Evolutionary conservation across 2,888 invertebrate genomes (phyloP), one percentile per base, ranked within the genome.

Genomic region (Tipula confusa): DNA sequence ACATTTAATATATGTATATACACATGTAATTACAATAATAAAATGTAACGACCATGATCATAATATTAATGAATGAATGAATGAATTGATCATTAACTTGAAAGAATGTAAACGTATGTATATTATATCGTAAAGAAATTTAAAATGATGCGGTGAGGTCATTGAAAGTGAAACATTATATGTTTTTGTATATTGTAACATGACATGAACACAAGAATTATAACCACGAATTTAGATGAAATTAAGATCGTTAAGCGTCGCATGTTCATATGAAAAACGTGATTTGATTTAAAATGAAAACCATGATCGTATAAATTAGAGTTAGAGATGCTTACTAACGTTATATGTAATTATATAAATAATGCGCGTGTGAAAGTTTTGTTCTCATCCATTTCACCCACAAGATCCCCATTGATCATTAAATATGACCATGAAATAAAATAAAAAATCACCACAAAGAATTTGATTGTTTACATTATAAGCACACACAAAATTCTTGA

Each of bases 21-120:
- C 64, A 64, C 64, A 64, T 24, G 24, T 64, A 64, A 64, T 64
- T 64, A 64, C 64, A 1, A 24, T 64, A 64, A 64, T 64, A 64
- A 64, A 64, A 64, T 64, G 64, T 64, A 64, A 80, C 15, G 80
- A 80, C 29, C 80, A 80, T 80, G 80, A 64, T 80, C 80, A 29
- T 29, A 31, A 80, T 80, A 80, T 29, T 29, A 31, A 80, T 80
- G 29, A 80, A 80, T 80, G 31, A 80, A 80, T n/a, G n/a, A n/a
- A n/a, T n/a, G n/a, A n/a, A n/a, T n/a, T n/a, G 24, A 64, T 64
- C 64, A 24, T 64, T 64, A 64, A 64, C 24, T 24, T 9, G 3
- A 64, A 9, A 24, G 5, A 64, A 64, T 64, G 9, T 64, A 64
- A 80, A 5, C n/a, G n/a, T n/a, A n/a, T n/a, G n/a, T n/a, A n/a